Evolutionary conservation across 2,888 invertebrate genomes (phyloP), one percentile per base, ranked within the genome.

Genomic region (Tetragnatha montana): DNA sequence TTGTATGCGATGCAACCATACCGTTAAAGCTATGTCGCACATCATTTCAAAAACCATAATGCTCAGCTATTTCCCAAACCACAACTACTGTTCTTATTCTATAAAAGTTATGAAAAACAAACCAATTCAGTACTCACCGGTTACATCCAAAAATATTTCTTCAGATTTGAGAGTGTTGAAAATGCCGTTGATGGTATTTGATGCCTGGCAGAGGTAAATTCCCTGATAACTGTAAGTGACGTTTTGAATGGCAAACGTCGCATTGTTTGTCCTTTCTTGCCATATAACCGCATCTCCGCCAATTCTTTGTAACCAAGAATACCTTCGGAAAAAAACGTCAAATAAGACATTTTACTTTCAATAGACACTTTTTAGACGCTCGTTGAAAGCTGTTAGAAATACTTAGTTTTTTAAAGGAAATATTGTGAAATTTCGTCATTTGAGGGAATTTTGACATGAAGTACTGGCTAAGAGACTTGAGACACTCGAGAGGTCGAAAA

Each of bases 141-240:
- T 91, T 50, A 92, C 92, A 70, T 92, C 91, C 6, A 92, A 71
- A 35, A 88, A 91, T 50, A 92, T 90, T 88, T 92, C 92, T 92
- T 97, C 96, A 80, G 97, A 95, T 94, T 96, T 94, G 91, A 95
- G 95, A 89, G 95, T 94, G 91, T 97, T 94, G 92, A 97, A 96
- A 92, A 96, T 95, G 10, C 96, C 96, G 92, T 96, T 96, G 91
- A 97, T 97, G 92, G 96, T 95, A 94, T 97, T 97, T 92, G 96
- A 95, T 8, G 97, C 97, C 81, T 96, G 95, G 93, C 97, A 97
- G 91, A 96, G 96, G 94, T 97, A 97, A 92, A 96, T 96, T 8
- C 97, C 97, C 93, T 97, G 97, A 93, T 96, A 96, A 92, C 96
- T 96, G 91, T 92, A 97, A 1, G 97, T 97, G 75, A 97, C 96